Evolutionary conservation across 2,797 vertebrate species (phyloP), one percentile per base, ranked within the genome.

Genomic region (Cossypha heuglini): DNA sequence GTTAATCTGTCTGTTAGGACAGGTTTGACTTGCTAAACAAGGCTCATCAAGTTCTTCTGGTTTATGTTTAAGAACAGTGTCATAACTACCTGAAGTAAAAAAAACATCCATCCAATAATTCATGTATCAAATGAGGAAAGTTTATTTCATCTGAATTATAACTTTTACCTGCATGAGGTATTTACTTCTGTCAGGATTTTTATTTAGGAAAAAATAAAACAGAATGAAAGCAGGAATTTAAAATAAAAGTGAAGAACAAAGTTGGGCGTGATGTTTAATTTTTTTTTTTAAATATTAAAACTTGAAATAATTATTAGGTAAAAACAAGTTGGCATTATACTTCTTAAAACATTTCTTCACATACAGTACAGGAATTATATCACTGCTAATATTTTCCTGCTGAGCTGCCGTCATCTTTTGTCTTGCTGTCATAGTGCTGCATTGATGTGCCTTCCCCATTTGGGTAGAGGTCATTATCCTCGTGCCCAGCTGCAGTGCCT

Each of bases 401-500:
- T 95, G 97, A 80, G 97, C 95, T 82, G 94, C 96, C 58, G 6
- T 95, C 94, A 89, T 97, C 97, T 91, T 98, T 97, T 98, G 97
- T 97, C 95, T 94, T 89, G 94, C 97, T 98, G 97, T 97, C 95
- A 52, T 88, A 94, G 94, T 89, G 94, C 96, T 97, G 93, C 97
- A 97, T 80, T 97, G 97, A 97, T 97, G 96, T 96, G 95, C 96
- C 97, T 98, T 98, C 96, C 97, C 97, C 97, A 93, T 98, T 98
- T 98, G 97, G 97, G 95, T 97, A 97, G 97, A 97, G 97, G 98
- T 98, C 97, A 97, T 97, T 97, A 97, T 97, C 96, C 97, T 74
- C 72, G 94, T 97, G 97, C 97, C 97, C 90, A 10, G 89, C 81
- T 97, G 94, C 80, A 11, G 92, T 95, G 96, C 97, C 94, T 98